Evolutionary conservation across 2,888 invertebrate species (phyloP).

Genomic region (Ypsolopha sequella): DNA sequence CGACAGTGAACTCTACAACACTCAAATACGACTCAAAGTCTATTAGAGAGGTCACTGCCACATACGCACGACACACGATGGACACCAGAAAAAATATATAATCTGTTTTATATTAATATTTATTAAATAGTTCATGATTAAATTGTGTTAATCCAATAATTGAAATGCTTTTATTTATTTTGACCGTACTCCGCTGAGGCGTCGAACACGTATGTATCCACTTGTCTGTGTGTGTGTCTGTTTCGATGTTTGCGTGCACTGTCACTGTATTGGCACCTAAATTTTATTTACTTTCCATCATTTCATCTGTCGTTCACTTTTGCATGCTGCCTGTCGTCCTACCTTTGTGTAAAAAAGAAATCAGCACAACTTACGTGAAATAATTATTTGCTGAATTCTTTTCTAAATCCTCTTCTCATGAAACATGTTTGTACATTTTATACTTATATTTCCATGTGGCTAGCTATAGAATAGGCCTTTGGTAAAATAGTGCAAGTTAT

Average conservation of each 20-base stretch:
- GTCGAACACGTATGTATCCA: slow-evolving; percentile 69
- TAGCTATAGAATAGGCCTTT: too few relatives aligned
- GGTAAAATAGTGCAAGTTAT: too few relatives aligned
- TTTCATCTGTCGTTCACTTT: slow-evolving; percentile 51
- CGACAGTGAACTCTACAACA: slow-evolving; percentile 48
- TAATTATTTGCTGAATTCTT: too few relatives aligned
- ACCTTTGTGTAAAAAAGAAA: slow-evolving; percentile 10
- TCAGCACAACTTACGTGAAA: background rate
- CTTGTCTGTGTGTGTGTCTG: slow-evolving; percentile 57
- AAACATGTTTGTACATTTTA: too few relatives aligned
- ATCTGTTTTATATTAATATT: slow-evolving; percentile 63
- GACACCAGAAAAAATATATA: slow-evolving; percentile 60
- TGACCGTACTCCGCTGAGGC: slow-evolving; percentile 68
- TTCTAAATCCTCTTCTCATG: too few relatives aligned
- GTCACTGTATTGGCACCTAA: slow-evolving; percentile 57
- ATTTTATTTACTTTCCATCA: slow-evolving; percentile 31
- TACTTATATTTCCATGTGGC: too few relatives aligned
- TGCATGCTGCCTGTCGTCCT: slow-evolving; percentile 53
- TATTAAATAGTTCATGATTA: slow-evolving; percentile 67
- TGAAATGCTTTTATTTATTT: slow-evolving; percentile 70
- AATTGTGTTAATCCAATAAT: slow-evolving; percentile 70
- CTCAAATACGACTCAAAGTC: slow-evolving; percentile 19
- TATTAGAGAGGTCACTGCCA: slow-evolving; percentile 49
- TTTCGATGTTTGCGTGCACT: slow-evolving; percentile 66
- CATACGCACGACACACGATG: slow-evolving; percentile 60